Evolutionary conservation across 2,888 invertebrate genomes (phyloP).

Genomic region (Rhamphomyia laevipes): DNA sequence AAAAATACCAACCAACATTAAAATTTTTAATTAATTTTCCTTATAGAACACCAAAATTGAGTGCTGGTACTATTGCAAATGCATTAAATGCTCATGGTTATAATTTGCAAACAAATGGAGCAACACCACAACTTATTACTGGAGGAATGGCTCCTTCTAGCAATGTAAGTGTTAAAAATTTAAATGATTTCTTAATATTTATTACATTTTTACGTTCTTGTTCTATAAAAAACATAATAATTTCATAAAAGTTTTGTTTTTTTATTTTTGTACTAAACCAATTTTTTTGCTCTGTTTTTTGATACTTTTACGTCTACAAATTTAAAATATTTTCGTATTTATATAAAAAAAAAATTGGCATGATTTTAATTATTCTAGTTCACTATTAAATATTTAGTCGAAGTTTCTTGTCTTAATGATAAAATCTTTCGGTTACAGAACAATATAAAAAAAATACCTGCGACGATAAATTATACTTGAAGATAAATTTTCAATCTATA

Average conservation of each 20-base stretch:
- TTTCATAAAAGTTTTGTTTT: not conserved
- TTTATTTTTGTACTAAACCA: not conserved
- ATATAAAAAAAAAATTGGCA: too few relatives aligned
- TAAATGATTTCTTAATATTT: not conserved
- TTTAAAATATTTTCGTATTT: not conserved
- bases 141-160: conserved; percentile 3
- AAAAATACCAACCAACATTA: too few relatives aligned
- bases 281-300: not conserved
- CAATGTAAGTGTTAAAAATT: conserved; percentile 9
- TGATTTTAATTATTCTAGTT: too few relatives aligned
- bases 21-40: conserved; percentile 2
- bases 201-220: not conserved
- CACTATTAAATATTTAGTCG: too few relatives aligned
- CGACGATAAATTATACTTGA: too few relatives aligned
- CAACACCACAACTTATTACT: conserved; percentile 3
- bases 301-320: not conserved
- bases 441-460: too few relatives aligned
- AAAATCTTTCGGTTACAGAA: too few relatives aligned
- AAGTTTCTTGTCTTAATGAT: too few relatives aligned
- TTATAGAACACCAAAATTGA: conserved; percentile 54
- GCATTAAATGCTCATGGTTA: conserved; percentile 46
- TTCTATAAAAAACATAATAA: not conserved
- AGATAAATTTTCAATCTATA: too few relatives aligned
- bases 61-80: conserved; percentile 62
- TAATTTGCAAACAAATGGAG: conserved; percentile 16